phyloP scores from a whole-genome alignment of 2,888 invertebrate genomes.

The Drosophila mimetica region DNA sequence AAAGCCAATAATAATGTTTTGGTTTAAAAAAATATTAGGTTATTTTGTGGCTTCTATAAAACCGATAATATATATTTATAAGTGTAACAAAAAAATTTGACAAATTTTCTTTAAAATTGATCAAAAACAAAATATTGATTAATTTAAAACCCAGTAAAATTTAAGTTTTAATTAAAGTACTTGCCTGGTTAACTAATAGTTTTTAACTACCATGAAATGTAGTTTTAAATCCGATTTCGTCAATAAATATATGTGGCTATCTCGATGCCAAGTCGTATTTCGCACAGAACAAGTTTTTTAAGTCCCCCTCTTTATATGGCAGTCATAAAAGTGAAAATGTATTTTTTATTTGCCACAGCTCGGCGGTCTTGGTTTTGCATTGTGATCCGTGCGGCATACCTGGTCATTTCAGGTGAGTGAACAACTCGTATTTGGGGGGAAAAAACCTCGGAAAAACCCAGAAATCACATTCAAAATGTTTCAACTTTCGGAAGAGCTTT shows the following conservation, averaged over 20 bases:
- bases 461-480: conserved; percentile 22
- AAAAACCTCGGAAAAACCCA: conserved; percentile 6
- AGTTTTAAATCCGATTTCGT: not conserved
- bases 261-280: too few relatives aligned
- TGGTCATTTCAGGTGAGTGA: conserved; percentile 43
- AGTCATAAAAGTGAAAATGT: conserved; percentile 36
- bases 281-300: not conserved
- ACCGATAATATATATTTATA: too few relatives aligned
- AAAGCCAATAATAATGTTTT: too few relatives aligned
- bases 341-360: conserved; percentile 44
- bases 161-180: not conserved
- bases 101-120: not conserved
- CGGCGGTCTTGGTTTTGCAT: conserved; percentile 31
- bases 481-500: conserved; percentile 14
- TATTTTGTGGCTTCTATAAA: too few relatives aligned
- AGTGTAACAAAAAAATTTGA: too few relatives aligned
- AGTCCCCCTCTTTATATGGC: conserved; percentile 8
- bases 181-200: too few relatives aligned
- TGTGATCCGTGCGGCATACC: conserved; percentile 39
- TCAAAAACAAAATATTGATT: too few relatives aligned
- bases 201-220: too few relatives aligned
- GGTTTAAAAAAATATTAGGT: too few relatives aligned
- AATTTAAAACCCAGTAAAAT: too few relatives aligned
- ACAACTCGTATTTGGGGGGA: conserved; percentile 9
- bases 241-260: not conserved